phyloP scores from a whole-genome alignment of 2,888 invertebrate species.

The Pyralis farinalis region DNA sequence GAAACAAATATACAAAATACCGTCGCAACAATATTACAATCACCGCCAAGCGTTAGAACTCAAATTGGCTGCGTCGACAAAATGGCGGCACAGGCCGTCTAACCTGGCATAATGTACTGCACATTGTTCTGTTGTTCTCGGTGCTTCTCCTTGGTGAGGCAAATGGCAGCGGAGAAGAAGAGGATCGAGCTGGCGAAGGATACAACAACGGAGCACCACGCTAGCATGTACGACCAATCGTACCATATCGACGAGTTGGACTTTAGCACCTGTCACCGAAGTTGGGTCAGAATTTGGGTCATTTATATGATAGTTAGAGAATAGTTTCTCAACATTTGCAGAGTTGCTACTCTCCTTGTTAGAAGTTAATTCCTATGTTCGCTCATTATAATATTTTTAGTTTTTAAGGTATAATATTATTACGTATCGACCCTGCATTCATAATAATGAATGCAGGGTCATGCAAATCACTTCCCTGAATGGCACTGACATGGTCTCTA shows the following conservation, averaged over 20 bases:
- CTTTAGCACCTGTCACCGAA: conserved; percentile 82
- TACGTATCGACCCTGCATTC: no score
- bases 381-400: no score
- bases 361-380: no score
- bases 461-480: no score
- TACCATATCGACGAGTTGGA: conserved; percentile 87
- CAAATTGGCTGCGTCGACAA: conserved; percentile 37
- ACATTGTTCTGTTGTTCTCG: conserved; percentile 88
- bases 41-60: conserved; percentile 71
- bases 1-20: conserved; percentile 37
- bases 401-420: no score
- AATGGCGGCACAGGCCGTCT: conserved; percentile 62
- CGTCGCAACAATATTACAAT: conserved; percentile 26
- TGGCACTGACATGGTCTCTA: no score
- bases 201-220: conserved; percentile 90
- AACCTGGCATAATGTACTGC: conserved; percentile 95
- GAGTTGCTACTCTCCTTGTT: no score
- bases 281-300: conserved; percentile 5
- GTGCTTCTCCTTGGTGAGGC: conserved; percentile 88
- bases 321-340: no score
- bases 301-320: background rate
- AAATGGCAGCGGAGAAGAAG: conserved; percentile 90
- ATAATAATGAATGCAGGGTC: no score
- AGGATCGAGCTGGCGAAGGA: conserved; percentile 87
- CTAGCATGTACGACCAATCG: conserved; percentile 93